Base-by-base conservation (phyloP, 2,797 vertebrate genomes). In the Nannoperca obscura region DNA sequence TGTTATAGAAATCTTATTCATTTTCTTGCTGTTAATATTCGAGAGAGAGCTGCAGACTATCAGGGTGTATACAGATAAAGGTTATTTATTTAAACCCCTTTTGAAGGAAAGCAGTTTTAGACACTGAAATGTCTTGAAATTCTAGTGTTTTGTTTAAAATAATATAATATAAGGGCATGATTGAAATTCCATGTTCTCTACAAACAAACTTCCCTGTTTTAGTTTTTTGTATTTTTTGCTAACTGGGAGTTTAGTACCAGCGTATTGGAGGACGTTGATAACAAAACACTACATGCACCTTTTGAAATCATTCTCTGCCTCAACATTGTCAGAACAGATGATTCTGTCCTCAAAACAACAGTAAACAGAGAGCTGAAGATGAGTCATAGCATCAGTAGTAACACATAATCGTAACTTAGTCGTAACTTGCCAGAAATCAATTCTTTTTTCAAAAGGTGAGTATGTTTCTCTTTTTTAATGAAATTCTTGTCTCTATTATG, bases 1-100 rank as follows among this genome's bases (percentile, higher is more conserved):
- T 36, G 2, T 8, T 63, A 61, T 53, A 50, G 20, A 80, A 74
- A 72, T 64, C 40, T 5, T 59, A 3, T 74, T 75, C 0, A 62
- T 74, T 71, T 65, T 27, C 9, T n/a, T 53, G 36, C 38, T 60
- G 20, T 53, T 72, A 9, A 78, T 64, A 36, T 76, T 76, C 64
- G 40, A 46, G 9, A 4, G 20, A 20, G 10, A 38, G 12, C 67
- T 73, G 47, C 34, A 19, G 44, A 27, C 46, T 34, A 20, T 58
- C 36, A 53, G 30, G 30, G 12, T 72, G 17, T 52, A 40, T 44
- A 58, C 1, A 59, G 8, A 57, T 12, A 40, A 49, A 22, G 8
- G 20, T 19, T 32, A 17, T 52, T 63, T 68, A 61, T 66, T 60
- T 34, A 36, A 7, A 52, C 5, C 42, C 34, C 2, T 34, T 71